Evolutionary conservation across 1,140 invertebrate species (phyloP).

Genomic region (Drosophila novamexicana): DNA sequence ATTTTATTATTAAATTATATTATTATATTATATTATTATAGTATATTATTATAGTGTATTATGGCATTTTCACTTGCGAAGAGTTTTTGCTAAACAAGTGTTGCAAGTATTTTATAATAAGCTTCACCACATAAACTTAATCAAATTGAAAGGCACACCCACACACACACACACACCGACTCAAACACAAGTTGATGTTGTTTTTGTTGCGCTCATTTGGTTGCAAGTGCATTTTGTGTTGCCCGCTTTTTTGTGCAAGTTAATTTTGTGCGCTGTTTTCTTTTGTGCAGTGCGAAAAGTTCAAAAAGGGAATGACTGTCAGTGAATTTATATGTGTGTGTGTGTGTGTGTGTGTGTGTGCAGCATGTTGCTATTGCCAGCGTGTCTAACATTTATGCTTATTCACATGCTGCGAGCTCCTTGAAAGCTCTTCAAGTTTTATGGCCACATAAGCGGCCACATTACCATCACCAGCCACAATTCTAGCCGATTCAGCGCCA

Average conservation of each 20-base stretch:
- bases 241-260: slow-evolving; percentile 50
- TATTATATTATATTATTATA: no score
- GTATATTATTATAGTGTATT: no score
- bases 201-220: slow-evolving; percentile 44
- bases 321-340: neutral
- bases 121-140: slow-evolving; percentile 35
- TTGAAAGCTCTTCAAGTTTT: slow-evolving; percentile 65
- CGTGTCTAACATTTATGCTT: slow-evolving; percentile 34
- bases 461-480: slow-evolving; percentile 46
- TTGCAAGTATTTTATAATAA: slow-evolving; percentile 10
- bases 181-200: neutral
- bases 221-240: slow-evolving; percentile 45
- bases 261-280: slow-evolving; percentile 51
- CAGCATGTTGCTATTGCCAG: neutral
- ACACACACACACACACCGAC: neutral
- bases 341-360: slow-evolving; percentile 22
- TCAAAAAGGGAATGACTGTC: slow-evolving; percentile 37
- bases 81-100: neutral
- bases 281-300: slow-evolving; percentile 23
- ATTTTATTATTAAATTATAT: no score
- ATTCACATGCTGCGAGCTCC: slow-evolving; percentile 31
- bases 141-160: neutral
- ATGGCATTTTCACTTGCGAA: neutral
- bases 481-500: slow-evolving; percentile 64
- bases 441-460: slow-evolving; percentile 69